Conservation (phyloP, 2,888 invertebrate species). For the Syrista parreyssii region DNA sequence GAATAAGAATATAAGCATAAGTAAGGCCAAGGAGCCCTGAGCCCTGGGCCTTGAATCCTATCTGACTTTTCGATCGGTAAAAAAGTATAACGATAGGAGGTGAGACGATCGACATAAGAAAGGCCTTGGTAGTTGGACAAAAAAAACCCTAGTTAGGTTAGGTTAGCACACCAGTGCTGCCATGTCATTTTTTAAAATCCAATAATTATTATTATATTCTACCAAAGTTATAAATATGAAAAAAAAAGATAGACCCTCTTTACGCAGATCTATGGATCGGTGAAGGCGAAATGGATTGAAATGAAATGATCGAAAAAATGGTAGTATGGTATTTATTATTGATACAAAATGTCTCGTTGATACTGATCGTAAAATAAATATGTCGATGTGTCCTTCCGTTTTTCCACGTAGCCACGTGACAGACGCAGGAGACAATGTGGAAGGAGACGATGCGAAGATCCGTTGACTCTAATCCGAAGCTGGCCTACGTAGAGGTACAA, state of each 20-base stretch:
- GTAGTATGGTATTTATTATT: background rate
- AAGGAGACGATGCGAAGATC: background rate
- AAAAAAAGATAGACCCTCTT: background rate
- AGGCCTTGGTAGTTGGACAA: background rate
- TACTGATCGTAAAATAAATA: background rate
- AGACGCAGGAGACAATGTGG: background rate
- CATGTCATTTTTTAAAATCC: background rate
- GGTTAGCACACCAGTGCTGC: background rate
- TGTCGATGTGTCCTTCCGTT: background rate
- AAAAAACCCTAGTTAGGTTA: background rate
- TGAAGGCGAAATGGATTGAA: background rate
- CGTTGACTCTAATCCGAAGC: background rate
- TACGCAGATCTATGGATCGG: background rate
- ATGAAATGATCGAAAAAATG: background rate
- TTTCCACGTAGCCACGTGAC: background rate
- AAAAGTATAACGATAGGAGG: background rate
- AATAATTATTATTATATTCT: background rate
- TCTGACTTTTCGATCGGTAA: background rate
- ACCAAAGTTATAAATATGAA: background rate
- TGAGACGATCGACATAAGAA: background rate
- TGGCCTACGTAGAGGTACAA: background rate
- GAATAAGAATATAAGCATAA: background rate
- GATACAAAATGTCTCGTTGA: background rate
- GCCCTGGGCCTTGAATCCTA: background rate
- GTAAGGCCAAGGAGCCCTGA: background rate